Conservation (phyloP, 2,797 vertebrate species). For the Phyllotis vaccarum region DNA sequence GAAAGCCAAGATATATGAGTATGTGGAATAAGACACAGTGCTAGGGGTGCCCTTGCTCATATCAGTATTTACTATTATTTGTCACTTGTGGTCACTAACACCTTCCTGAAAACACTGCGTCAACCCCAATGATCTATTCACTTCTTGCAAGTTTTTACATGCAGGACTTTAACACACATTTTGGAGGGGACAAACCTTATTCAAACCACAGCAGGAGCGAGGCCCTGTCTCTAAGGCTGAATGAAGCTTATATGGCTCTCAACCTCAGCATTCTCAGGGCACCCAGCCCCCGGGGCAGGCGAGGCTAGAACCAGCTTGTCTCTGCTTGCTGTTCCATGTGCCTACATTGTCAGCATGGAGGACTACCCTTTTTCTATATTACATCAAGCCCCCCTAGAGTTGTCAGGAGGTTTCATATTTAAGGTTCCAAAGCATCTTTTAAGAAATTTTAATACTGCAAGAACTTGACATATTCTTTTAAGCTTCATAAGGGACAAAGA, state of each 20-base stretch:
- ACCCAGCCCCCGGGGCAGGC: rapidly evolving
- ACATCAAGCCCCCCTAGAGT: background rate
- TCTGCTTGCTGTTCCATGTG: too few species aligned
- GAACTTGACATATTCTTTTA: background rate
- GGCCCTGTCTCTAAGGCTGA: background rate
- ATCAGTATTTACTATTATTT: too few species aligned
- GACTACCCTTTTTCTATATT: background rate
- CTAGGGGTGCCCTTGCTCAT: background rate
- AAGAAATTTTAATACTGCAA: background rate
- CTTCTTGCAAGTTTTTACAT: background rate
- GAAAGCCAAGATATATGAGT: background rate
- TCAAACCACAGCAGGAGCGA: background rate
- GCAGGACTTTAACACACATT: background rate
- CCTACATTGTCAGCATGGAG: background rate
- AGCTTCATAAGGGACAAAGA: background rate
- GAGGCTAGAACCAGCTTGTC: too few species aligned
- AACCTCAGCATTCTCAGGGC: background rate
- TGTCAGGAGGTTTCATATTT: background rate
- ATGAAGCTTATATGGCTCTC: background rate
- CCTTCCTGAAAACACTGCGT: background rate
- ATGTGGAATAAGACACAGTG: background rate
- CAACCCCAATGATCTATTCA: background rate
- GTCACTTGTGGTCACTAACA: background rate
- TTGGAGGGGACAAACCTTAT: background rate
- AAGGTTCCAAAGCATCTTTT: background rate